A percentile compares a stretch with the other conserved stretches of the same genome.
These are phyloP conservation scores for Bicyclus anynana DNA, from an alignment of 1,140 invertebrate species.

Conservation along the genomic window DNA sequence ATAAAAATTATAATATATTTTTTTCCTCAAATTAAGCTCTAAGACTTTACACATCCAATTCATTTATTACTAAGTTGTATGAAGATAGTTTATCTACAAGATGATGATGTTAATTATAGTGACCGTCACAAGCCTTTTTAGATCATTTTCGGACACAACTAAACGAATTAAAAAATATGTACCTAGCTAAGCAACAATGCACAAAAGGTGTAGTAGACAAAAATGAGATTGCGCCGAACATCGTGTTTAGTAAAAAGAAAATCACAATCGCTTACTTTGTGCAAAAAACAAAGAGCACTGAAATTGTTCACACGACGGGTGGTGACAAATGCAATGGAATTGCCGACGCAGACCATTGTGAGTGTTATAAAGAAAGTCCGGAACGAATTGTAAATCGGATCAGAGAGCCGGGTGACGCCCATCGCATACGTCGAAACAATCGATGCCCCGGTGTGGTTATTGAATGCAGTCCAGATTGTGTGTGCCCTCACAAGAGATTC, in stretches of 20 bases:
- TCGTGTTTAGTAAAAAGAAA: conserved; percentile 8
- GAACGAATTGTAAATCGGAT: conserved; percentile 72
- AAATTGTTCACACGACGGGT: conserved; percentile 45
- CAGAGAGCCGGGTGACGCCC: conserved; percentile 55
- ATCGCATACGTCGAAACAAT: conserved; percentile 66
- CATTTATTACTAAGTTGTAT: no score
- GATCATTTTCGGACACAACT: no score
- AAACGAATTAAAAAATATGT: no score
- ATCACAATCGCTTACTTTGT: conserved; percentile 11
- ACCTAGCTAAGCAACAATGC: neutral
- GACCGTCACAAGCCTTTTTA: no score
- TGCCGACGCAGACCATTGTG: conserved; percentile 44
- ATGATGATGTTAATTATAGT: no score
- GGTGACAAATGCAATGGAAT: conserved; percentile 43
- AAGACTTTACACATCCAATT: no score
- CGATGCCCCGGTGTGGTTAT: conserved; percentile 25
- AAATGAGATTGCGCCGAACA: no score
- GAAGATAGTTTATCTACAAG: no score
- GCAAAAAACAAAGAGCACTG: conserved; percentile 20
- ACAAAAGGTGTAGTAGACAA: neutral
- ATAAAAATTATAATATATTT: no score
- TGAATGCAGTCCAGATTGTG: conserved; percentile 21
- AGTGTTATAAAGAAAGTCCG: conserved; percentile 58
- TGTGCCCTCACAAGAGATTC: conserved; percentile 52
- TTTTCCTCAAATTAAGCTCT: no score